Evolutionary conservation across 1,140 invertebrate species (phyloP), one percentile per base, ranked within the genome.

Genomic region (Olivierus martensii): DNA sequence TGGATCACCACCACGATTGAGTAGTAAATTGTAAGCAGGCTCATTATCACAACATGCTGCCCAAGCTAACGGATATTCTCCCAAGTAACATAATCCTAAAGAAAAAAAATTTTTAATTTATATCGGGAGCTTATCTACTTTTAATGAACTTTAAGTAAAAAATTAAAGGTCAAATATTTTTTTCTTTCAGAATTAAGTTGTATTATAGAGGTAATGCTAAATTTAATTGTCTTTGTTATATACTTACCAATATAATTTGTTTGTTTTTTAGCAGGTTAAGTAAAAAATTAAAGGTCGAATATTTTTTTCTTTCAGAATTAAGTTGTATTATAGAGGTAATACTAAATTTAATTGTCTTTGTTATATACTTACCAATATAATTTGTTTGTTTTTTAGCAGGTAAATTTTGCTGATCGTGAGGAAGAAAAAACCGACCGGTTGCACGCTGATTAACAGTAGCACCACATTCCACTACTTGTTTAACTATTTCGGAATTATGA

Each of bases 31-130:
- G 68, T 98, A 99, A n/a, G 94, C 91, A 45, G 88, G 87, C 69
- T 95, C 89, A 66, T 95, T 92, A 42, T 87, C 87, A 64, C 89
- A 88, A 71, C 91, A 96, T 11, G 92, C 92, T 0, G 94, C 88
- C 89, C 94, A 98, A 0, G 92, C 83, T 17, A 98, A 70, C 0
- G 93, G 92, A 66, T 92, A 96, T 69, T 99, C 93, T 0, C 92
- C 93, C 43, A 94, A 77, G 66, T 97, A 96, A 5, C 90, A 89
- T 53, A 93, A 71, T 14, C 91, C 93, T 43, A 2, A 22, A 43
- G 7, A 9, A 28, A 28, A 28, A 28, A 28, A 28, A 28, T 1
- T 1, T 1, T 28, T 6, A 28, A 28, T 28, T 28, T 9, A n/a
- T n/a, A n/a, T n/a, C n/a, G n/a, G n/a, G n/a, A n/a, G n/a, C n/a